Percentiles rank a stretch among this genome's conserved stretches.
phyloP scores from a whole-genome alignment of 2,113 vertebrate genomes.

The Alligator sinensis region DNA sequence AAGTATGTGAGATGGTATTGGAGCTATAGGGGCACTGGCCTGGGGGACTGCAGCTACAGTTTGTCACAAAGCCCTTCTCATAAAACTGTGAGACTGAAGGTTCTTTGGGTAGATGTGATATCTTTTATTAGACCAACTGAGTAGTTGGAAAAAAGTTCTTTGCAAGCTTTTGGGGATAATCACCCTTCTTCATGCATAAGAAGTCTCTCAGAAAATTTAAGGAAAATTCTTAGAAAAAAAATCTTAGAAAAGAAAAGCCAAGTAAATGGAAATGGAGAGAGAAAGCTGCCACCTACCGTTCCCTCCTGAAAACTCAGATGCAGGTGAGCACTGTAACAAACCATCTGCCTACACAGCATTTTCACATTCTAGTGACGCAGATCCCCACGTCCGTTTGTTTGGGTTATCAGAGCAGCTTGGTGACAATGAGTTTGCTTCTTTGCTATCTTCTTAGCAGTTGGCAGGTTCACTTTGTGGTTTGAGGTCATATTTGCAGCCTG shows the following conservation, averaged over 20 bases:
- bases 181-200: too few relatives aligned
- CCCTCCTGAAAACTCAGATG: neutral
- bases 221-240: neutral
- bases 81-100: neutral
- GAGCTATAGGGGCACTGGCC: neutral
- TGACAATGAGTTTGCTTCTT: neutral
- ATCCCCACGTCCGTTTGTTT: neutral
- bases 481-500: constrained; percentile 24
- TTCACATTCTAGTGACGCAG: neutral
- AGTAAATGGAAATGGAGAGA: neutral
- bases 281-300: neutral
- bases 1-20: neutral
- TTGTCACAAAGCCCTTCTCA: neutral
- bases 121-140: too few relatives aligned
- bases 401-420: neutral
- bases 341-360: neutral
- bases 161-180: too few relatives aligned
- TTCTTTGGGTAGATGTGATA: too few relatives aligned
- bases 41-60: neutral
- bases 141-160: too few relatives aligned
- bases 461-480: constrained; percentile 6
- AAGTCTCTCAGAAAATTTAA: too few relatives aligned
- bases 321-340: neutral
- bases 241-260: neutral
- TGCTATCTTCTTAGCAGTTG: constrained; percentile 23